Evolutionary conservation across 2,888 invertebrate genomes (phyloP).

Genomic region (Gnatocerus cornutus): DNA sequence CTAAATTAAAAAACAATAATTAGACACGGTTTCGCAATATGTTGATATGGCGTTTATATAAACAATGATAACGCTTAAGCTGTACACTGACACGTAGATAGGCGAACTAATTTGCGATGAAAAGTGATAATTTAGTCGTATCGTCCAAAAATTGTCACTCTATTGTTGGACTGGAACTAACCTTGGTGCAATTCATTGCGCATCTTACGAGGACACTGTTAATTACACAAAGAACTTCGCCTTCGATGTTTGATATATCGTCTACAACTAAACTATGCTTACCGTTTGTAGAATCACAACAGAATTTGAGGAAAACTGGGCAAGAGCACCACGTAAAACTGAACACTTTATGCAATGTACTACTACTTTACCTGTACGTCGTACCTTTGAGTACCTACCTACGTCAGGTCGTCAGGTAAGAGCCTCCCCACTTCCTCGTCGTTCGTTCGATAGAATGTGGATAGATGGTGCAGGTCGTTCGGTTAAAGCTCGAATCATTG

Average conservation of each 20-base stretch:
- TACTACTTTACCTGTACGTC: conserved; percentile 43
- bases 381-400: conserved; percentile 2
- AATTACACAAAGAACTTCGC: conserved; percentile 20
- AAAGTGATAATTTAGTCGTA: conserved; percentile 6
- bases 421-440: not conserved
- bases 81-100: conserved; percentile 33
- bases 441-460: no score
- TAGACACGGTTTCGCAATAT: conserved; percentile 23
- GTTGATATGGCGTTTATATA: conserved; percentile 23
- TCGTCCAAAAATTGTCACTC: conserved; percentile 28
- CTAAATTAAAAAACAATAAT: conserved; percentile 35
- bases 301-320: not conserved
- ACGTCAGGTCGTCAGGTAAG: conserved; percentile 19
- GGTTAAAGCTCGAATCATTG: conserved; percentile 46
- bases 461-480: conserved; percentile 43
- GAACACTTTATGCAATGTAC: conserved; percentile 35
- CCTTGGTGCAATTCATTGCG: conserved; percentile 58
- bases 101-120: conserved; percentile 24
- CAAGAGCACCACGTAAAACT: conserved; percentile 17
- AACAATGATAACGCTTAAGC: conserved; percentile 24
- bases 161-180: conserved; percentile 35
- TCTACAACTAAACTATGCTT: conserved; percentile 23
- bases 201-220: conserved; percentile 47
- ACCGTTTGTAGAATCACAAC: conserved; percentile 30
- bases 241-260: not conserved